These are phyloP conservation scores for Chironomus riparius DNA, from an alignment of 2,888 invertebrate genomes.

Conservation along the genomic window DNA sequence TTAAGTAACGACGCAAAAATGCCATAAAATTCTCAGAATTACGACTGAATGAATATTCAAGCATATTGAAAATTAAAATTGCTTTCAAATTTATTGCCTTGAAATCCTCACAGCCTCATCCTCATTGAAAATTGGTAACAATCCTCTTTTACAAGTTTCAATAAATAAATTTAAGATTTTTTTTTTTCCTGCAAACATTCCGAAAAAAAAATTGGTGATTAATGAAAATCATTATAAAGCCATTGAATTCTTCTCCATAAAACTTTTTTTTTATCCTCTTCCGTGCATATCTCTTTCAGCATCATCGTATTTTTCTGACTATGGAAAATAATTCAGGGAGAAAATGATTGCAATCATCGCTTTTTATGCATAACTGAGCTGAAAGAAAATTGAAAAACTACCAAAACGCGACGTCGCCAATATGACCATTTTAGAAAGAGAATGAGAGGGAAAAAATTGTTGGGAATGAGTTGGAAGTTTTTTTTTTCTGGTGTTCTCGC, in stretches of 20 bases:
- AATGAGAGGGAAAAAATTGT: background rate
- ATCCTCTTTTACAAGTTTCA: background rate
- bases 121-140: too few relatives aligned
- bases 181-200: background rate
- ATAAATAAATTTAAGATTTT: constrained; percentile 13
- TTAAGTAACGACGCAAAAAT: too few relatives aligned
- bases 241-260: constrained; percentile 11
- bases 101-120: too few relatives aligned
- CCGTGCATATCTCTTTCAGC: too few relatives aligned
- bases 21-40: too few relatives aligned
- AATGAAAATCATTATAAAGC: constrained; percentile 17
- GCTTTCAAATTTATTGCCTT: too few relatives aligned
- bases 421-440: constrained; percentile 9
- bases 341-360: constrained; percentile 24
- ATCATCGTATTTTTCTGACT: too few relatives aligned
- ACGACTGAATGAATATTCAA: too few relatives aligned
- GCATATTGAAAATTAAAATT: too few relatives aligned
- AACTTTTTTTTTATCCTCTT: too few relatives aligned
- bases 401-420: constrained; percentile 15
- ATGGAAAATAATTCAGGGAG: background rate
- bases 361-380: constrained; percentile 17
- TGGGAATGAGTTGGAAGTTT: background rate
- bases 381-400: constrained; percentile 3
- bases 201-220: background rate
- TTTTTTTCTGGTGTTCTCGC: background rate